phyloP scores from a whole-genome alignment of 2,113 vertebrate species.

The Toxotes chatareus region DNA sequence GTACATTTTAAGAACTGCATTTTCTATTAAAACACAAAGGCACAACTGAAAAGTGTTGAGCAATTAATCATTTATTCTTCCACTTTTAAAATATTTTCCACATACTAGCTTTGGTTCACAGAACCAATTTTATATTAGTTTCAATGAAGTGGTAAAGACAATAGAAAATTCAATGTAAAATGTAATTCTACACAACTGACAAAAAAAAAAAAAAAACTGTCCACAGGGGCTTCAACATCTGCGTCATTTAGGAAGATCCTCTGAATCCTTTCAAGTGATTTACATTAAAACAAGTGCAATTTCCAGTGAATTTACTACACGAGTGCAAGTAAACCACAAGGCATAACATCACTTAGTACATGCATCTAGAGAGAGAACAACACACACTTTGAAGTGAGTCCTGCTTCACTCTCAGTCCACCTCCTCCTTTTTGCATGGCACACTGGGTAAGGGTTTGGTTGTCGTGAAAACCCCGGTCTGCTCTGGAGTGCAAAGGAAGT shows the following conservation, averaged over 20 bases:
- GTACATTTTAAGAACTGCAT: not conserved
- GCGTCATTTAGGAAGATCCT: slow-evolving; percentile 36
- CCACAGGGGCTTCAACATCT: slow-evolving; percentile 43
- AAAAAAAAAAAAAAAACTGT: slow-evolving; percentile 65
- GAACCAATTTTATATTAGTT: slow-evolving; percentile 81
- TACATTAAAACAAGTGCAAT: slow-evolving; percentile 68
- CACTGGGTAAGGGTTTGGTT: slow-evolving; percentile 22
- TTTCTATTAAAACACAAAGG: slow-evolving; percentile 13
- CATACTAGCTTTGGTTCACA: slow-evolving; percentile 82
- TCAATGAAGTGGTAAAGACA: slow-evolving; percentile 67
- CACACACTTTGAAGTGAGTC: slow-evolving; percentile 9
- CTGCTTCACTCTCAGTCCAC: not conserved
- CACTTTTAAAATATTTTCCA: slow-evolving; percentile 70
- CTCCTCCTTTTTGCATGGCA: slow-evolving; percentile 39
- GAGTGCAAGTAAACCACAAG: slow-evolving; percentile 65
- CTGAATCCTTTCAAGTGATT: slow-evolving; percentile 43
- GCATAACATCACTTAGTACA: slow-evolving; percentile 46
- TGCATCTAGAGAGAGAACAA: slow-evolving; percentile 56
- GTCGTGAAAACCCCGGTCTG: slow-evolving; percentile 37
- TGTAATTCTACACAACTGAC: slow-evolving; percentile 50
- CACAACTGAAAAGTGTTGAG: slow-evolving; percentile 51
- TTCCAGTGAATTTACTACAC: slow-evolving; percentile 61
- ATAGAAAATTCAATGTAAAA: slow-evolving; percentile 67
- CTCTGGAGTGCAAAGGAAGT: slow-evolving; percentile 43
- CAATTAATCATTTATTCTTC: slow-evolving; percentile 71